These are phyloP conservation scores for Mus caroli DNA, from an alignment of 2,797 vertebrate species.

Conservation along the genomic window DNA sequence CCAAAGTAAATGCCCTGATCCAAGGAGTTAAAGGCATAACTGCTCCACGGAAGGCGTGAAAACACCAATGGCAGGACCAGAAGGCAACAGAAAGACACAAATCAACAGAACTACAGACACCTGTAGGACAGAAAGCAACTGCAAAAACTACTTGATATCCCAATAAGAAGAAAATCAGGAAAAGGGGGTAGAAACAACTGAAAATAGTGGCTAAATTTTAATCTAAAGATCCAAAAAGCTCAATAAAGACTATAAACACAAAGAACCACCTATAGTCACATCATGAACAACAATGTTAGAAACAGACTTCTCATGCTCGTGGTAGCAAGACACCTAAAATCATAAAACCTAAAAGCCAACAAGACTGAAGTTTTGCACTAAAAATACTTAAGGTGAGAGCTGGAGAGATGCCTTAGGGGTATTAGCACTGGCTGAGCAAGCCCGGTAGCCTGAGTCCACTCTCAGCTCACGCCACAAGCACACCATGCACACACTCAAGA, in stretches of 20 bases:
- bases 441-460: too few species aligned
- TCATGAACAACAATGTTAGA: not conserved
- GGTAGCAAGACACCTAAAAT: not conserved
- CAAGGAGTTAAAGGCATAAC: not conserved
- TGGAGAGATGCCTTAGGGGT: not conserved
- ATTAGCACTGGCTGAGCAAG: not conserved
- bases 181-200: not conserved
- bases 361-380: not conserved
- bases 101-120: too few species aligned
- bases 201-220: not conserved
- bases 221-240: not conserved
- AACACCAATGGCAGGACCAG: too few species aligned
- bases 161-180: not conserved
- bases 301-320: too few species aligned
- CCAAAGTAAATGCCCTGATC: not conserved
- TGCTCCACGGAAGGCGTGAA: not conserved
- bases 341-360: not conserved
- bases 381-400: not conserved
- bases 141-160: not conserved
- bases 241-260: not conserved
- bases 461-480: not conserved
- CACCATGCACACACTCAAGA: not conserved
- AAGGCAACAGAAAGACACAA: not conserved
- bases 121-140: not conserved
- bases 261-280: not conserved